Conservation (phyloP, 2,888 invertebrate genomes). For the Drosophila cracens region DNA sequence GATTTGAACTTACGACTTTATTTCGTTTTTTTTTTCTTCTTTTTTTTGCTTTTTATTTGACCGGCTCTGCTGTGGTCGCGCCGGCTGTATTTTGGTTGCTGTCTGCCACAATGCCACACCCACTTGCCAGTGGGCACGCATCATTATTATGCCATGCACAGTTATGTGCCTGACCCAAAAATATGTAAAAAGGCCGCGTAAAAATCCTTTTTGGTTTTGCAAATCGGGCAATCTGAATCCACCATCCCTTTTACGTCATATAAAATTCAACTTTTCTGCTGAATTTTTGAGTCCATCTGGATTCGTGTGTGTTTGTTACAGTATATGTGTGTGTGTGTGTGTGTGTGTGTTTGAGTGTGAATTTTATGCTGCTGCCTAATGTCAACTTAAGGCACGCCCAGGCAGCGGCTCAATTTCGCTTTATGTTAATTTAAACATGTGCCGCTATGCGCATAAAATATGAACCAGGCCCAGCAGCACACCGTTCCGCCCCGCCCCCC, state of each 20-base stretch:
- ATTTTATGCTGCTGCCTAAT: constrained; percentile 70
- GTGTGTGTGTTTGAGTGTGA: constrained; percentile 41
- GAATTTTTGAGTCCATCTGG: constrained; percentile 74
- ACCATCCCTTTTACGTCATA: constrained; percentile 44
- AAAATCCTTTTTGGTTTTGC: constrained; percentile 69
- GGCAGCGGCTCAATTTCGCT: constrained; percentile 78
- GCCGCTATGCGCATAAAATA: constrained; percentile 81
- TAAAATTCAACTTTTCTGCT: constrained; percentile 75
- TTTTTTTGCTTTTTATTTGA: constrained; percentile 43
- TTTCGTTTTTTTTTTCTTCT: constrained; percentile 25
- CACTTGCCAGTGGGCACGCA: constrained; percentile 49
- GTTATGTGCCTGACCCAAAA: constrained; percentile 78
- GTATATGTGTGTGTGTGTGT: constrained; percentile 8
- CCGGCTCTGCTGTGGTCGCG: constrained; percentile 43
- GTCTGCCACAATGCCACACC: constrained; percentile 22
- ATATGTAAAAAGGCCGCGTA: constrained; percentile 76
- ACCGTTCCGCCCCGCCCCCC: constrained; percentile 2
- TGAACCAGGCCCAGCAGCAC: constrained; percentile 46
- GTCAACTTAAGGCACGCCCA: constrained; percentile 67
- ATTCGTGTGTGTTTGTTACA: neutral
- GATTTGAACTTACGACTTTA: constrained; percentile 54
- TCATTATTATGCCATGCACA: constrained; percentile 81
- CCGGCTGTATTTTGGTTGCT: constrained; percentile 17
- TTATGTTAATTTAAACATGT: constrained; percentile 82
- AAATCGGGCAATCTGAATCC: constrained; percentile 55